Percentiles rank a stretch among this genome's conserved stretches.
Conservation (phyloP, 2,113 vertebrate genomes). For the Daubentonia madagascariensis region DNA sequence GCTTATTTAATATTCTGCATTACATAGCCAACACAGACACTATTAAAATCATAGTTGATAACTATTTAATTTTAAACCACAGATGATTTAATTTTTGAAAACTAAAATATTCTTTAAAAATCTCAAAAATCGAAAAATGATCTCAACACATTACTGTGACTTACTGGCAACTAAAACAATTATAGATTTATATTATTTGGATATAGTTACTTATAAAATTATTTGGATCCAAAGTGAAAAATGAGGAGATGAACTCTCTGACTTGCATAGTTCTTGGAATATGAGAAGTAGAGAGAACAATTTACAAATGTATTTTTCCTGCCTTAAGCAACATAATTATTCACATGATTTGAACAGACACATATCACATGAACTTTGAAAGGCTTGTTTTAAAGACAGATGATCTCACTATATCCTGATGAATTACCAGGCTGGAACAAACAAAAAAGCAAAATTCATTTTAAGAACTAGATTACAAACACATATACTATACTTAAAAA, state of each 20-base stretch:
- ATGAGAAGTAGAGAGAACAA: background rate
- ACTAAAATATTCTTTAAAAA: slow-evolving; percentile 37
- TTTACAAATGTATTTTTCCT: background rate
- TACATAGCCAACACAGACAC: background rate
- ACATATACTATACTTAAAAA: background rate
- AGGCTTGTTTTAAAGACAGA: background rate
- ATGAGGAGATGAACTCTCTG: slow-evolving; percentile 11
- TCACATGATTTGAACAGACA: slow-evolving; percentile 15
- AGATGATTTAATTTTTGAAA: slow-evolving; percentile 23
- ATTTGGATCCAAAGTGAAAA: background rate
- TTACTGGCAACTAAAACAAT: background rate
- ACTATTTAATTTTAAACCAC: slow-evolving; percentile 23
- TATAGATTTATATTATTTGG: background rate
- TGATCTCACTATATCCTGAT: background rate
- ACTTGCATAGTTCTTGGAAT: background rate
- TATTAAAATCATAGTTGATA: background rate
- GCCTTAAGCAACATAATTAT: background rate
- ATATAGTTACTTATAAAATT: slow-evolving; percentile 1
- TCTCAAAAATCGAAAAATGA: background rate
- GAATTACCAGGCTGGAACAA: background rate
- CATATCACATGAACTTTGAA: background rate
- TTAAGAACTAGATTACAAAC: background rate
- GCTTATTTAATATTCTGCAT: background rate
- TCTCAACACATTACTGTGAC: background rate
- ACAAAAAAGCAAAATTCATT: background rate